These are phyloP conservation scores for Arenaria interpres DNA, from an alignment of 2,113 vertebrate genomes.

Conservation along the genomic window DNA sequence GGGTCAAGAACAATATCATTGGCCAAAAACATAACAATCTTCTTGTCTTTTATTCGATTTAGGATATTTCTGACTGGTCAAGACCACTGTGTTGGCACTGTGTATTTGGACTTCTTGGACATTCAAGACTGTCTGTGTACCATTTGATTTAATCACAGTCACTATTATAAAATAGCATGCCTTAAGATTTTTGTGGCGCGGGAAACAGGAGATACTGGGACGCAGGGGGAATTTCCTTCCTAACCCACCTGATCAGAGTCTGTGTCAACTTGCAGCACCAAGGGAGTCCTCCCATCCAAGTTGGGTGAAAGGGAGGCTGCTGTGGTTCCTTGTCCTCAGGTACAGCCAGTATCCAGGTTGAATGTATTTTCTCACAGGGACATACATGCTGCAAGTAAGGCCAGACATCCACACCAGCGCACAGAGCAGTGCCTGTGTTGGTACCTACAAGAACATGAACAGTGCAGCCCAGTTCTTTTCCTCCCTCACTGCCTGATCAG, in stretches of 20 bases:
- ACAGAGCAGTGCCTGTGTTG: background rate
- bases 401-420: background rate
- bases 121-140: background rate
- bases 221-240: background rate
- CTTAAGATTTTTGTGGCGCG: background rate
- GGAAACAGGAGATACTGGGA: background rate
- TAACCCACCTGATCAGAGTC: background rate
- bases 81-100: background rate
- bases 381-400: background rate
- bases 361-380: background rate
- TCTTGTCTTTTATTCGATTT: background rate
- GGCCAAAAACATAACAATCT: background rate
- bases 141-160: background rate
- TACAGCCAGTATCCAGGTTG: background rate
- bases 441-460: background rate
- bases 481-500: background rate
- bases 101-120: background rate
- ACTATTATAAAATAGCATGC: background rate
- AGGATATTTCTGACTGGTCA: background rate
- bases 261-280: background rate
- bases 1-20: background rate
- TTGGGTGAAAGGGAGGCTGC: rapidly evolving
- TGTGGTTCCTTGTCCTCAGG: background rate
- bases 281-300: background rate
- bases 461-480: background rate